Base-by-base conservation (phyloP, 1,140 invertebrate species). In the Drosophila grimshawi region DNA sequence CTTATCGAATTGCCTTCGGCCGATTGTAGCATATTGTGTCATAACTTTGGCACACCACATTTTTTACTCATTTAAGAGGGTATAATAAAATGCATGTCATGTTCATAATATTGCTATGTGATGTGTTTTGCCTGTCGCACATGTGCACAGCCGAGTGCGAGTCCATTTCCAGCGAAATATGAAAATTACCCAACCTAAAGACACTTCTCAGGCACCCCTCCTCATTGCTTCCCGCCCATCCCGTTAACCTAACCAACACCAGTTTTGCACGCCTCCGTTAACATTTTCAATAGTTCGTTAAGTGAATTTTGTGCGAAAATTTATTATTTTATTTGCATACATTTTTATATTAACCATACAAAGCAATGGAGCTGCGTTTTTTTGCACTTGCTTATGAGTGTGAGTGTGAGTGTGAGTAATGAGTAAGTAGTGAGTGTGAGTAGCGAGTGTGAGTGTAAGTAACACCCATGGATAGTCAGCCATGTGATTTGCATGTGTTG, bases 401-500 rank as follows among this genome's bases (percentile, higher is more conserved):
- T 19, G 29, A 52, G 30, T 45, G 6, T 19, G 29, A 33, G 53
- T 19, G 19, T 19, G 2, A 19, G 19, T 19, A 19, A 19, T 19
- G 19, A 19, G 19, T 19, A 19, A 19, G 19, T 19, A n/a, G 10
- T 53, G 46, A 30, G 27, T 51, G 37, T 55, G 37, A 2, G 37
- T 45, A 10, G 10, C 32, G 41, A 11, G 46, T 35, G 53, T 41
- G n/a, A 48, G 8, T 51, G 37, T 6, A 56, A 11, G 39, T 64
- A 29, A 49, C 78, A 85, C 75, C 68, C 74, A 86, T 86, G 66
- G 59, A 86, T 61, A 65, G 71, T 19, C 19, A 19, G 19, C 65
- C 83, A 88, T 88, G 83, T 88, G 83, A 88, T 83, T 88, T 88
- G 83, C 83, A 88, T 88, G 80, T 88, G 83, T 86, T 78, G 65